phyloP scores from a whole-genome alignment of 2,113 vertebrate genomes.

The Strix aluco region DNA sequence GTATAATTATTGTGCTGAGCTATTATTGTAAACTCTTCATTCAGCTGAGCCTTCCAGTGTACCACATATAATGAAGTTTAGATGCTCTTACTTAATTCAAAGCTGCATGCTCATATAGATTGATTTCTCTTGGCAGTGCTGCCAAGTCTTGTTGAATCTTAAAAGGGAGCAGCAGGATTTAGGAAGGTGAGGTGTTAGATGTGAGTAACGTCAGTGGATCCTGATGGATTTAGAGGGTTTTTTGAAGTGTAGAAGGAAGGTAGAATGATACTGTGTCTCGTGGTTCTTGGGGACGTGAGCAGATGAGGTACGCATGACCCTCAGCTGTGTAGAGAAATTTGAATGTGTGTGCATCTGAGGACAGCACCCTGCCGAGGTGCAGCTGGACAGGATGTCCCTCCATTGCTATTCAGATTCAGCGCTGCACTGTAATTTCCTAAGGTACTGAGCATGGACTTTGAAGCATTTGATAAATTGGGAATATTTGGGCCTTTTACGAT shows the following conservation, averaged over 20 bases:
- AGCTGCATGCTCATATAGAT: conserved; percentile 20
- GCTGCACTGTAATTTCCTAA: background rate
- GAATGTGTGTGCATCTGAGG: background rate
- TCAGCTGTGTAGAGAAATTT: background rate
- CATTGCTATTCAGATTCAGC: accelerated
- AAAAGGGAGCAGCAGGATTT: background rate
- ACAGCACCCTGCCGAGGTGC: accelerated
- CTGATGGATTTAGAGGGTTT: background rate
- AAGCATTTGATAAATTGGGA: background rate
- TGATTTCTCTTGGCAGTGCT: conserved; percentile 37
- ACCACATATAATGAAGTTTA: conserved; percentile 46
- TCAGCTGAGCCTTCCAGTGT: conserved; percentile 41
- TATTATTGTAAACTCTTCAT: conserved; percentile 22
- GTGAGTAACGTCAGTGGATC: background rate
- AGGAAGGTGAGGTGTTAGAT: background rate
- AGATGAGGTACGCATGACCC: accelerated
- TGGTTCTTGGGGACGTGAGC: background rate
- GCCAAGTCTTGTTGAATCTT: conserved; percentile 25
- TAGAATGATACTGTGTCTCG: background rate
- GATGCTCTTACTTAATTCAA: conserved; percentile 49
- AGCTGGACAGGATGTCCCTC: background rate
- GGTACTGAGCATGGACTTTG: background rate
- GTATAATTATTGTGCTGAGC: conserved; percentile 27
- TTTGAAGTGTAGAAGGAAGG: background rate
- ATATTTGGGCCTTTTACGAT: background rate